Conservation (phyloP, 2,113 vertebrate genomes). For the Canis aureus region DNA sequence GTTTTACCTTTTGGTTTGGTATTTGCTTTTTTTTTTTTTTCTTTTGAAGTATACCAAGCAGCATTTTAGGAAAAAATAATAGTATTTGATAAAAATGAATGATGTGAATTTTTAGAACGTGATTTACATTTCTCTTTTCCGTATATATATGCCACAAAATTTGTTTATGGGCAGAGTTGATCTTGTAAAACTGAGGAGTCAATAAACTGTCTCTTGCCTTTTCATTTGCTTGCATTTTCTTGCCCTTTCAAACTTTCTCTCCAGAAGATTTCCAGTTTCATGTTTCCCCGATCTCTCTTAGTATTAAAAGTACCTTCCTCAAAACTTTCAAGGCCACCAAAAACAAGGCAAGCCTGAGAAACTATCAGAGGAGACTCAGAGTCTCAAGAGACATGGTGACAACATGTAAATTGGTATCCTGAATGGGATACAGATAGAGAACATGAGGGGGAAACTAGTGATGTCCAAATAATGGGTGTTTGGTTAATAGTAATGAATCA, state of each 20-base stretch:
- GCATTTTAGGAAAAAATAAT: slow-evolving; percentile 49
- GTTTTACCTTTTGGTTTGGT: slow-evolving; percentile 43
- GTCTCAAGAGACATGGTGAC: background rate
- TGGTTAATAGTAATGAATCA: background rate
- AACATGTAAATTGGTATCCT: background rate
- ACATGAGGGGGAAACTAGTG: background rate
- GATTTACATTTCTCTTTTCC: slow-evolving; percentile 56
- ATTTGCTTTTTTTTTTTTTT: background rate
- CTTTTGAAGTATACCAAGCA: slow-evolving; percentile 31
- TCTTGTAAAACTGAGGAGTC: slow-evolving; percentile 57
- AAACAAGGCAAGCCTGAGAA: background rate
- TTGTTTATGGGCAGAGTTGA: slow-evolving; percentile 55
- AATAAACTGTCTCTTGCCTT: slow-evolving; percentile 60
- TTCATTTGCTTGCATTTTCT: slow-evolving; percentile 44
- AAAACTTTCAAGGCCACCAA: background rate
- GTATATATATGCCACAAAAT: slow-evolving; percentile 34
- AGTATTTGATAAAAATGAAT: slow-evolving; percentile 48
- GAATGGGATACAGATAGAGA: background rate
- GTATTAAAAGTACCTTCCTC: background rate
- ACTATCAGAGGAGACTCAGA: background rate
- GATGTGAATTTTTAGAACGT: slow-evolving; percentile 55
- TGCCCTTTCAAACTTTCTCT: slow-evolving; percentile 11
- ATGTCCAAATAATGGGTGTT: background rate
- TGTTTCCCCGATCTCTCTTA: background rate
- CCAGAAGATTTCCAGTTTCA: background rate